Base-by-base conservation (phyloP, 2,113 vertebrate genomes). In the Colistium nudipinnis region DNA sequence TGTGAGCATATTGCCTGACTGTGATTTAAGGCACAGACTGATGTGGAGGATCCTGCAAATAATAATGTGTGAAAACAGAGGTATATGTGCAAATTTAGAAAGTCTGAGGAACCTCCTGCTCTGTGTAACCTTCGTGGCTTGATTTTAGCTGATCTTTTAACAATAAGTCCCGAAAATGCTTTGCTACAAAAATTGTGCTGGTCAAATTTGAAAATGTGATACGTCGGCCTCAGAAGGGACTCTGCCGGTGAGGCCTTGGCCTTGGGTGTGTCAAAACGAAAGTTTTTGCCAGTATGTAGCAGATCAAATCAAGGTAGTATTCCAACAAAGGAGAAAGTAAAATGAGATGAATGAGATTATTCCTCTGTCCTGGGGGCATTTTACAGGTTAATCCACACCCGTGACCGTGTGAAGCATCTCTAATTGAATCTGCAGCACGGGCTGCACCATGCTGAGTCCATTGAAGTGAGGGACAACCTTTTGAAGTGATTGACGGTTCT, bases 1-100 rank as follows among this genome's bases (percentile, higher is more conserved):
- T 27, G 31, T 33, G 66, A 49, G 36, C 48, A 28, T 71, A 14
- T 17, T 74, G 66, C 60, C 19, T 69, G 70, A 60, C 54, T 38
- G 64, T 11, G 10, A 25, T 44, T 66, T 55, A 24, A 17, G 33
- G 38, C 44, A 54, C 31, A 27, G 20, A 45, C 19, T 33, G 39
- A 25, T 17, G 22, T 48, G 47, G 5, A 24, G 20, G 28, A 10
- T 25, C 44, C 52, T 56, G 54, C 9, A 19, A 33, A n/a, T 24
- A 51, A n/a, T 25, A n/a, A 19, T 33, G 56, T 19, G 45, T 22
- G 20, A 54, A 54, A 62, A 27, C 17, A n/a, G 43, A 7, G 56
- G 30, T 45, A 12, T 10, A 51, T 35, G 51, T 25, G 41, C n/a
- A n/a, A n/a, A n/a, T n/a, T n/a, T n/a, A n/a, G n/a, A n/a, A n/a